phyloP scores from a whole-genome alignment of 2,797 vertebrate genomes.

The Cygnus olor region DNA sequence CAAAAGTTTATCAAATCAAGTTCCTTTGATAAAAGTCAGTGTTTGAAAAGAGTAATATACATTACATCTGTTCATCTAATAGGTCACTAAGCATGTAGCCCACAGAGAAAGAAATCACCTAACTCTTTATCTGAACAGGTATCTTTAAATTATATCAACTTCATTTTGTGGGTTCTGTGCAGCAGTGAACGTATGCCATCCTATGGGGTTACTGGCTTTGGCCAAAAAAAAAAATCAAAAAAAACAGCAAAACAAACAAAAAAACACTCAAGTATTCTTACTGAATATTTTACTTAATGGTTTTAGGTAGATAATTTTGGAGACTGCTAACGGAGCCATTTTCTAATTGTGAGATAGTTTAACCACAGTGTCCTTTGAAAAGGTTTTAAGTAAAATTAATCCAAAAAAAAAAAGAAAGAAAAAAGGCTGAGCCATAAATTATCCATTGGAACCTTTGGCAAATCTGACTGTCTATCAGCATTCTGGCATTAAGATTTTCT shows the following conservation, averaged over 20 bases:
- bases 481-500: background rate
- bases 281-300: background rate
- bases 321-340: background rate
- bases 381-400: background rate
- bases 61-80: background rate
- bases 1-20: background rate
- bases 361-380: background rate
- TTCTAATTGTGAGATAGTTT: background rate
- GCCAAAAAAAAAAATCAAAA: background rate
- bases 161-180: background rate
- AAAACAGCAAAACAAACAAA: background rate
- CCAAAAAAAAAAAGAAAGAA: background rate
- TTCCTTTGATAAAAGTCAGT: background rate
- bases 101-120: background rate
- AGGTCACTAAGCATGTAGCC: background rate
- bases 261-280: background rate
- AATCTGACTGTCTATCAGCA: background rate
- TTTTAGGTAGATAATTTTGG: background rate
- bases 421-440: background rate
- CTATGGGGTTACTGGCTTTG: background rate
- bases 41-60: background rate
- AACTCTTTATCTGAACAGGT: background rate
- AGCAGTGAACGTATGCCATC: background rate
- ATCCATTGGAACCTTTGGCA: background rate
- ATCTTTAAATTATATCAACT: background rate